Evolutionary conservation across 2,888 invertebrate genomes (phyloP), one percentile per base, ranked within the genome.

Genomic region (Pegoplata infirma): DNA sequence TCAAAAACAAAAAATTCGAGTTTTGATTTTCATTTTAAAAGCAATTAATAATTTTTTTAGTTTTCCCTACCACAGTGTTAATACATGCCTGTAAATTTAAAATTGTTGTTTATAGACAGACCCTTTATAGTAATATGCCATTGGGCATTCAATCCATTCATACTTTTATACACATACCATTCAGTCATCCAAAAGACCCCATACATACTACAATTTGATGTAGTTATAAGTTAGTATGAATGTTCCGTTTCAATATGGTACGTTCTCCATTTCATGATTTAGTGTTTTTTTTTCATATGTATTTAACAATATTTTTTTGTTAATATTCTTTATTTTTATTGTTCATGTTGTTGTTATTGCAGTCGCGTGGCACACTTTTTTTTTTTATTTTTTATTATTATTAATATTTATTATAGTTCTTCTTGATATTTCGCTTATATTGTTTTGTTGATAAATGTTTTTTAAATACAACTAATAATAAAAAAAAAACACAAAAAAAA

Each of bases 341-440:
- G 6, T 63, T n/a, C n/a, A n/a, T 49, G 49, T 49, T 51, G 25
- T 53, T 53, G 51, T 25, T 40, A 19, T 64, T 51, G 14, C 46
- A 46, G 71, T 71, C 71, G 71, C 61, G 71, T 71, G 69, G 51
- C 69, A 59, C 40, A 46, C 21, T 55, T 55, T 59, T 51, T 40
- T n/a, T 36, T 56, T 17, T 44, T 49, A 49, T 64, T n/a, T 17
- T 1, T 63, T 47, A 17, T 63, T 28, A n/a, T n/a, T 36, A 5
- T 17, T 49, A n/a, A n/a, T 47, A 19, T 49, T 49, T 51, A n/a
- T 49, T 63, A 32, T 53, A 40, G 14, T 32, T 16, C 28, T 55
- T 28, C 32, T 55, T 58, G 36, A 36, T 56, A 36, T 56, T 19
- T 23, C 44, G 36, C 32, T 12, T 53, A 25, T 25, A 53, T 53